phyloP scores from a whole-genome alignment of 2,888 invertebrate species.

The Leucania comma region DNA sequence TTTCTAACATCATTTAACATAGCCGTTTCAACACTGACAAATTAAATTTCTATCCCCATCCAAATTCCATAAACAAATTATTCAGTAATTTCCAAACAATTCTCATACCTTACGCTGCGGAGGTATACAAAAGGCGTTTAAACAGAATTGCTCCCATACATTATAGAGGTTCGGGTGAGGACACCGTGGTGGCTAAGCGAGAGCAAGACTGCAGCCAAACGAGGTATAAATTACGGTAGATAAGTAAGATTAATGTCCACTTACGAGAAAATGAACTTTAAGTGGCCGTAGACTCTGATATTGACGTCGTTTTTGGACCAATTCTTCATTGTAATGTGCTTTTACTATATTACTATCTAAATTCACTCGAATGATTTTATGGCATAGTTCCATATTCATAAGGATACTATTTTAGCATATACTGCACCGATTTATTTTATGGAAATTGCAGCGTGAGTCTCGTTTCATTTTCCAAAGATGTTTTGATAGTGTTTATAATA shows the following conservation, averaged over 20 bases:
- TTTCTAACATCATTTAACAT: constrained; percentile 33
- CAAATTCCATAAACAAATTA: constrained; percentile 61
- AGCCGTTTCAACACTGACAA: constrained; percentile 42
- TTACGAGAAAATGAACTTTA: constrained; percentile 58
- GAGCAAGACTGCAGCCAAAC: constrained; percentile 43
- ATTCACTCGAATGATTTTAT: background rate
- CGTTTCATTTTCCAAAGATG: background rate
- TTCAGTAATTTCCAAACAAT: constrained; percentile 67
- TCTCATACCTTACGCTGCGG: constrained; percentile 60
- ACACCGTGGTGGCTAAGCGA: constrained; percentile 38
- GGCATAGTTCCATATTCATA: background rate
- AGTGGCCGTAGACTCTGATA: constrained; percentile 40
- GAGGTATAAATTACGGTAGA: constrained; percentile 54
- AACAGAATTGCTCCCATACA: constrained; percentile 73
- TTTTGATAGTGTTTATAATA: background rate
- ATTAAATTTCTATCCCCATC: constrained; percentile 61
- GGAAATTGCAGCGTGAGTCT: background rate
- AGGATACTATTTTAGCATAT: background rate
- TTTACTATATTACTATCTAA: constrained; percentile 25
- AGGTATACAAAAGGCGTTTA: constrained; percentile 68
- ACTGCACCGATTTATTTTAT: background rate
- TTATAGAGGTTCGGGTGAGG: constrained; percentile 57
- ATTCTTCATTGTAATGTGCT: constrained; percentile 42
- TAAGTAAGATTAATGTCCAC: constrained; percentile 59
- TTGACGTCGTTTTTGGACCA: constrained; percentile 33